These are phyloP conservation scores for Axis porcinus DNA, from an alignment of 2,113 vertebrate genomes.

Conservation along the genomic window DNA sequence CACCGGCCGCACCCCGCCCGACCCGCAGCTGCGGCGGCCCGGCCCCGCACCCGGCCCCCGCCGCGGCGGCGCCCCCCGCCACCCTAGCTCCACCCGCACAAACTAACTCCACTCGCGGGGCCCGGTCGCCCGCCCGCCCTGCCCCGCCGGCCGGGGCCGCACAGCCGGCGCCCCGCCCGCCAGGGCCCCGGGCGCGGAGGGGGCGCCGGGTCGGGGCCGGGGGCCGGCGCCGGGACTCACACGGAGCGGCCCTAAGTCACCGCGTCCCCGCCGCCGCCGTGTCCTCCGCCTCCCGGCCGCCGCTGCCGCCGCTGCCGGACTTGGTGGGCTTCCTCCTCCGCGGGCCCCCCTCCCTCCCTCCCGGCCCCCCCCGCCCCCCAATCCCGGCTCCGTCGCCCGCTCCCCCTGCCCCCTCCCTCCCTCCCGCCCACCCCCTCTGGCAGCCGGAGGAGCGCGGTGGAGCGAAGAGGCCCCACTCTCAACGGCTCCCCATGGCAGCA, in stretches of 20 bases:
- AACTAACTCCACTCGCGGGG: conserved; percentile 66
- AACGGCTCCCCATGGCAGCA: conserved; percentile 77
- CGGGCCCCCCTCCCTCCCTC: conserved; percentile 59
- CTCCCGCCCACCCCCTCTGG: conserved; percentile 67
- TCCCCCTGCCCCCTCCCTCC: conserved; percentile 52
- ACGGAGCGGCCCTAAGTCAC: conserved; percentile 77
- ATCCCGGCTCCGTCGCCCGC: conserved; percentile 57
- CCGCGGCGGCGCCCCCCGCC: conserved; percentile 51
- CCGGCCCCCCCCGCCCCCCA: conserved; percentile 65
- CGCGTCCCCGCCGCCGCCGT: conserved; percentile 69
- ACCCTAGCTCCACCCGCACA: conserved; percentile 43
- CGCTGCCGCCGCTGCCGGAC: conserved; percentile 64
- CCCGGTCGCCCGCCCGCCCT: conserved; percentile 41
- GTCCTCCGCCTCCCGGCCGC: conserved; percentile 45
- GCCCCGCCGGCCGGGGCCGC: conserved; percentile 22
- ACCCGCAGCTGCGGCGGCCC: conserved; percentile 65
- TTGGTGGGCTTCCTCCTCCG: conserved; percentile 68
- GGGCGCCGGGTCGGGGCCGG: conserved; percentile 34
- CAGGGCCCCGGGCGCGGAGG: neutral
- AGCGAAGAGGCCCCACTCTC: conserved; percentile 72
- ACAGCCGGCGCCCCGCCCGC: conserved; percentile 38
- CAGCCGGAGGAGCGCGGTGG: conserved; percentile 72
- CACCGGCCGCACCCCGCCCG: conserved; percentile 62
- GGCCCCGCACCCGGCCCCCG: conserved; percentile 52
- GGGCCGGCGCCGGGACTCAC: conserved; percentile 73